These are phyloP conservation scores for Coleophora flavipennella DNA, from an alignment of 2,888 invertebrate genomes.

Conservation along the genomic window DNA sequence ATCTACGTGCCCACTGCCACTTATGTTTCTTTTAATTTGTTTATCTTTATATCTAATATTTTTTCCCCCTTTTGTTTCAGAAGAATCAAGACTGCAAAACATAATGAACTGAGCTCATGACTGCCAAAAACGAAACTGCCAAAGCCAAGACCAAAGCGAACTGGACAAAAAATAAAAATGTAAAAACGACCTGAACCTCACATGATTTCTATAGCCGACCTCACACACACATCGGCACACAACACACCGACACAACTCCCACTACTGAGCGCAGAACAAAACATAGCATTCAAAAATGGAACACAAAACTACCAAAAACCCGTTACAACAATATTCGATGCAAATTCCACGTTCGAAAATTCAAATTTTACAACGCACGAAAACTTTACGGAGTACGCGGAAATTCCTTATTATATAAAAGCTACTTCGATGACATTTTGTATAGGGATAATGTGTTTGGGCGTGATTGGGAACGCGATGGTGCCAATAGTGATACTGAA, in stretches of 20 bases:
- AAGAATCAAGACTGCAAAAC: neutral
- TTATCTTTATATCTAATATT: no score
- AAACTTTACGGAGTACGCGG: slow-evolving; percentile 63
- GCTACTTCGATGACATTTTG: slow-evolving; percentile 91
- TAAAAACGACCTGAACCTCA: slow-evolving; percentile 43
- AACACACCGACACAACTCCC: neutral
- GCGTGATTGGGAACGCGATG: slow-evolving; percentile 93
- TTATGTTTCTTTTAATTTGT: no score
- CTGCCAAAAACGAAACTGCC: slow-evolving; percentile 5
- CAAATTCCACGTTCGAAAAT: slow-evolving; percentile 24
- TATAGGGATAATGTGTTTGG: slow-evolving; percentile 89
- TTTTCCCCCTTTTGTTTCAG: slow-evolving; percentile 8
- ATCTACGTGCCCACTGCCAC: no score
- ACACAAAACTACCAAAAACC: no score
- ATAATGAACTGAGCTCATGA: neutral
- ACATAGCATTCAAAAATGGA: slow-evolving; percentile 13
- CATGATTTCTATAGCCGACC: slow-evolving; percentile 63
- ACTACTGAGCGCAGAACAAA: no score
- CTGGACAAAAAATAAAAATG: slow-evolving; percentile 29
- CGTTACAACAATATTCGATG: neutral
- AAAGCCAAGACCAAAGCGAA: slow-evolving; percentile 5
- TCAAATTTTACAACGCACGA: slow-evolving; percentile 29
- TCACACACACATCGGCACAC: slow-evolving; percentile 28
- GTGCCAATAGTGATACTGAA: slow-evolving; percentile 93
- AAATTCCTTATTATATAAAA: slow-evolving; percentile 88